Base-by-base conservation (phyloP, 2,888 invertebrate genomes). In the Galerucella calmariensis region DNA sequence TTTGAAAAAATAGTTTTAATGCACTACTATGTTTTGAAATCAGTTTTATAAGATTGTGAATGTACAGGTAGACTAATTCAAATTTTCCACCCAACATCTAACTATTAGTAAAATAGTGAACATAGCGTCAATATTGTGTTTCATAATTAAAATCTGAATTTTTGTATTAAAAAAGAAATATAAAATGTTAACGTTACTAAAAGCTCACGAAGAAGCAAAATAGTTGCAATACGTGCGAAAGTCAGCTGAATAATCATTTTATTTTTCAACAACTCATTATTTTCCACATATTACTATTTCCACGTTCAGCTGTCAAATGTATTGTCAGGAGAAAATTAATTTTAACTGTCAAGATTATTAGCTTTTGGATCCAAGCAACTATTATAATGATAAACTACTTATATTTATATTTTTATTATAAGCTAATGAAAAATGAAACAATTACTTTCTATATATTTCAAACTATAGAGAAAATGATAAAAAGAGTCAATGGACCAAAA, bases 401-500 rank as follows among this genome's bases (percentile, higher is more conserved):
- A 20, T n/a, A 56, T n/a, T 2, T n/a, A 53, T 53, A n/a, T n/a
- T 20, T 11, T 56, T 9, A 56, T 56, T 16, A 56, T 5, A 14
- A 16, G 3, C 1, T 56, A 56, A 20, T 56, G 20, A 56, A 56
- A 3, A 6, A 16, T 56, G 9, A 20, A 51, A 51, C n/a, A 10
- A 56, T 56, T 56, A 56, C 11, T 20, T 56, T 56, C 20, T 10
- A 56, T 10, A 16, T 9, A 56, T 2, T 56, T 20, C 16, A 56
- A 56, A 20, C 9, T 20, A 16, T 3, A 16, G 2, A 56, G 61
- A 61, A 61, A 61, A 61, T 11, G 5, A 16, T 14, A 46, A 11
- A 41, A 41, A 41, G 44, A 65, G 20, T 46, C 20, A 65, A 65
- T 65, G 63, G 46, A 65, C 24, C 63, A 65, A 20, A 46, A 46